These are phyloP conservation scores for Denticeps clupeoides DNA, from an alignment of 2,797 vertebrate species.

Conservation along the genomic window DNA sequence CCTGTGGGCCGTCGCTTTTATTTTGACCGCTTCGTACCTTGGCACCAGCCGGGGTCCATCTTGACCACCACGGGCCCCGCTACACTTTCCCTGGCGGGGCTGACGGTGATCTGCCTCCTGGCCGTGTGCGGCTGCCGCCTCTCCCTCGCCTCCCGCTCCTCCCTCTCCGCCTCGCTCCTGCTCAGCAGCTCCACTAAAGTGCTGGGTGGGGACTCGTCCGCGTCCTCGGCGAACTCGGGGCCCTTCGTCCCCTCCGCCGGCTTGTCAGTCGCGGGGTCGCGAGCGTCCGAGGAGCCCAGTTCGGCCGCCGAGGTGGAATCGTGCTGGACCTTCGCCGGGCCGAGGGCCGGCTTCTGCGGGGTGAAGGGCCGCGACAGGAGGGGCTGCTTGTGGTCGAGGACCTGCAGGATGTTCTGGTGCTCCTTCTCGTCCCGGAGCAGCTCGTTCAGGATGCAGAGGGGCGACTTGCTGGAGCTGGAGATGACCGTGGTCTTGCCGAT, in stretches of 20 bases:
- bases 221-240: slow-evolving; percentile 35
- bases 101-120: slow-evolving; percentile 68
- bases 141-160: slow-evolving; percentile 49
- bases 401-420: slow-evolving; percentile 69
- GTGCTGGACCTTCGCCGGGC: slow-evolving; percentile 72
- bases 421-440: slow-evolving; percentile 81
- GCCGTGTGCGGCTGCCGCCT: slow-evolving; percentile 60
- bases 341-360: slow-evolving; percentile 67
- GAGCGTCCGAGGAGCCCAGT: slow-evolving; percentile 29
- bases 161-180: slow-evolving; percentile 67
- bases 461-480: slow-evolving; percentile 77
- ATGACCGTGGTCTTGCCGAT: slow-evolving; percentile 67
- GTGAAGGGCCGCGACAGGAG: slow-evolving; percentile 65
- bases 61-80: slow-evolving; percentile 57
- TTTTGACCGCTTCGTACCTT: slow-evolving; percentile 80
- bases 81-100: slow-evolving; percentile 66
- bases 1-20: no score
- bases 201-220: slow-evolving; percentile 53
- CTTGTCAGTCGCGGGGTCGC: no score
- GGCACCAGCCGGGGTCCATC: slow-evolving; percentile 64
- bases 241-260: slow-evolving; percentile 47
- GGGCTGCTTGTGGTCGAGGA: slow-evolving; percentile 62
- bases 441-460: slow-evolving; percentile 76
- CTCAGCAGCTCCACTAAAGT: slow-evolving; percentile 80
- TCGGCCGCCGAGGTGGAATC: slow-evolving; percentile 63